Base-by-base conservation (phyloP, 2,113 vertebrate species). In the Apeltes quadracus region DNA sequence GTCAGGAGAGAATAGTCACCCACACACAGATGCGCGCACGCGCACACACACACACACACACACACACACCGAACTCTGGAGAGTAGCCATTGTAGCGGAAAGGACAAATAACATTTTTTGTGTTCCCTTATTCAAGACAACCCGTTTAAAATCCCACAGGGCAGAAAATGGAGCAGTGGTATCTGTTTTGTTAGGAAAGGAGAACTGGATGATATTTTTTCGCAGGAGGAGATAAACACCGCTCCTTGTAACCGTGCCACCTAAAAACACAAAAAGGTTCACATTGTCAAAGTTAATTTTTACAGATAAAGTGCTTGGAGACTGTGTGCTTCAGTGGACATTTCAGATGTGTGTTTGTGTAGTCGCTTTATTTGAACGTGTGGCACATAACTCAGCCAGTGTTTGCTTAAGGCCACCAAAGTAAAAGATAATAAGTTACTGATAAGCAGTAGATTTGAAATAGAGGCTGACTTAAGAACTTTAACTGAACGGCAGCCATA, bases 391-490 rank as follows among this genome's bases (percentile, higher is more conserved):
- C 72, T 70, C 29, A 32, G 69, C 64, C 74, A 61, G 18, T 88
- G 87, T 91, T 91, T 91, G 85, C 76, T 0, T 0, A 16, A 85
- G 44, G 83, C 78, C 79, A 32, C 76, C 27, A 15, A 69, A 22
- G 67, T 73, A 75, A 89, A 80, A 76, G 78, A 86, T 84, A 90
- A 89, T 89, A 88, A 83, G 87, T 91, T 78, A 89, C 90, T 78
- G 89, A 90, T 91, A 89, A 91, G 86, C 79, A 57, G 70, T 18
- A 75, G 72, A 62, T 85, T 87, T 87, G 85, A 86, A 84, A 86
- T 70, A 72, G 64, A 81, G 64, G 62, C 65, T 56, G 81, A 76
- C 72, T 79, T 15, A 63, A 82, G 83, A 79, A 76, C 71, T 55
- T 56, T 66, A 86, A 75, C 63, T 71, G 79, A 85, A 87, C 84